phyloP scores from a whole-genome alignment of 2,888 invertebrate genomes.

The Empis livida region DNA sequence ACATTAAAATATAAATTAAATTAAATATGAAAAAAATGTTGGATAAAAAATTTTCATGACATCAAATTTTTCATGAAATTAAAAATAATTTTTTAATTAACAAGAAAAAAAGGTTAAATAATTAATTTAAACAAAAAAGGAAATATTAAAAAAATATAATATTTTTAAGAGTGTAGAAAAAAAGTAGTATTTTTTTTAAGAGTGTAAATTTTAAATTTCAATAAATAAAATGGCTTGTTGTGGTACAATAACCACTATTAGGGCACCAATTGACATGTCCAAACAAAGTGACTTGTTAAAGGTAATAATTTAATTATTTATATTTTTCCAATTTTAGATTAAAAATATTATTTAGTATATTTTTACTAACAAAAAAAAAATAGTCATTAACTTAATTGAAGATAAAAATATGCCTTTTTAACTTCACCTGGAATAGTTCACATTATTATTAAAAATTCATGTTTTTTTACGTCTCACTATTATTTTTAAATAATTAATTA shows the following conservation, averaged over 20 bases:
- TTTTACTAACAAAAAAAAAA: too few relatives aligned
- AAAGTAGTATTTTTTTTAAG: neutral
- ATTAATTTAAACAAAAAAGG: neutral
- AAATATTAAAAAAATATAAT: neutral
- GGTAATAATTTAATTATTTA: conserved; percentile 39
- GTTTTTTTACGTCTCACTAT: too few relatives aligned
- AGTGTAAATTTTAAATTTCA: neutral
- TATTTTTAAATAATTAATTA: too few relatives aligned
- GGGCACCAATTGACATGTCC: conserved; percentile 60
- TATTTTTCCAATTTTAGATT: too few relatives aligned
- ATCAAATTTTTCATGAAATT: too few relatives aligned
- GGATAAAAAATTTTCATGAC: neutral
- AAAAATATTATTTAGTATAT: too few relatives aligned
- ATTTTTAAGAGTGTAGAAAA: neutral
- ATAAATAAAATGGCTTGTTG: conserved; percentile 44
- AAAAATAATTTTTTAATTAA: neutral
- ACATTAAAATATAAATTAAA: too few relatives aligned
- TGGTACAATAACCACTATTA: conserved; percentile 59
- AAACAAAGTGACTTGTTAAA: conserved; percentile 66
- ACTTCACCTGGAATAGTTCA: too few relatives aligned
- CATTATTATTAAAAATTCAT: too few relatives aligned
- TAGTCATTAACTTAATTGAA: too few relatives aligned
- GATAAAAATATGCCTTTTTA: too few relatives aligned
- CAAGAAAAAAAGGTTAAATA: neutral
- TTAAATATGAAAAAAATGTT: neutral